Conservation (phyloP, 1,140 invertebrate genomes). For the Orchestia grillus region DNA sequence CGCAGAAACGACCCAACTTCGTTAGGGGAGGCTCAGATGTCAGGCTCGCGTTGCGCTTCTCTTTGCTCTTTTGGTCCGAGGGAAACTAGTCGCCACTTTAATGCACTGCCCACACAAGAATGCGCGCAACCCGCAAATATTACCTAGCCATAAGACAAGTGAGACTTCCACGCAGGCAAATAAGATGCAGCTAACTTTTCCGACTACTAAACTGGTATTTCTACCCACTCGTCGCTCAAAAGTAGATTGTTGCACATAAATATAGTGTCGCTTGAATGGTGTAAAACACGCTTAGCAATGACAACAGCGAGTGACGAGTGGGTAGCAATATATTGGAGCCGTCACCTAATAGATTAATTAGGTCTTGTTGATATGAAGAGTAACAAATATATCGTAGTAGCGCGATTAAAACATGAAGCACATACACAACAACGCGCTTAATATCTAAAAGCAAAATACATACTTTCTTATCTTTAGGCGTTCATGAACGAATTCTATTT, state of each 20-base stretch:
- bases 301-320: no score
- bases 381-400: not conserved
- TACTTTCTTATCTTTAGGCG: no score
- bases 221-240: no score
- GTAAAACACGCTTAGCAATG: no score
- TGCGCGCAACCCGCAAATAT: not conserved
- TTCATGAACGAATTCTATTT: no score
- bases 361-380: no score
- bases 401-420: no score
- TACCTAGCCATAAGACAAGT: not conserved
- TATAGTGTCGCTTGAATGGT: not conserved
- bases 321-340: no score
- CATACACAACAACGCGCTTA: no score
- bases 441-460: no score
- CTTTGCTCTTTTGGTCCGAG: not conserved
- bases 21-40: not conserved
- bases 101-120: not conserved
- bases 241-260: not conserved
- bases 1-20: slow-evolving; percentile 34
- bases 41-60: not conserved
- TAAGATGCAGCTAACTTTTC: not conserved
- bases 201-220: not conserved
- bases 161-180: not conserved
- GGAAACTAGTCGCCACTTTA: not conserved
- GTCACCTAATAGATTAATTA: no score